phyloP scores from a whole-genome alignment of 2,113 vertebrate species.

The Brachyistius frenatus region DNA sequence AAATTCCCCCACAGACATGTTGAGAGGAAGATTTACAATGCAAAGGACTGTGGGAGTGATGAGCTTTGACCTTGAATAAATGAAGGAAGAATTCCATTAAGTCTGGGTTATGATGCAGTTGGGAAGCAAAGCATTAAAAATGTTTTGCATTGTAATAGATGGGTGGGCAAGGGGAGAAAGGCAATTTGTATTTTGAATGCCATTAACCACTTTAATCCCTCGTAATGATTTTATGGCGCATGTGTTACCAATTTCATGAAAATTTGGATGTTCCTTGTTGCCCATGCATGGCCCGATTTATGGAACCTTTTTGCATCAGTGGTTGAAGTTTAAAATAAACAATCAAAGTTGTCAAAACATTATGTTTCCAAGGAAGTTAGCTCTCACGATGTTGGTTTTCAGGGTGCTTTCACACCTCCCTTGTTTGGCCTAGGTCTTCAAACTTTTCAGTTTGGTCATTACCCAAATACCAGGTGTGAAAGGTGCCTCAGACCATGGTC shows the following conservation, averaged over 20 bases:
- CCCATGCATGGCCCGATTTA: background rate
- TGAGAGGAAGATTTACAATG: constrained; percentile 74
- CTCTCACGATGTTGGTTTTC: too few species aligned
- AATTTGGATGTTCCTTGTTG: background rate
- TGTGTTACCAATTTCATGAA: constrained; percentile 4
- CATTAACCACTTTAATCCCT: constrained; percentile 36
- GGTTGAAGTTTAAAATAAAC: constrained; percentile 17
- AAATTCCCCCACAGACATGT: constrained; percentile 51
- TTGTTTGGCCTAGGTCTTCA: too few species aligned
- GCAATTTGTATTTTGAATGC: constrained; percentile 41
- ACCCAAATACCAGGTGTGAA: too few species aligned
- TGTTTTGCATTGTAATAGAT: constrained; percentile 60
- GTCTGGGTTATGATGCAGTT: constrained; percentile 60
- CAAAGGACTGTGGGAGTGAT: constrained; percentile 74
- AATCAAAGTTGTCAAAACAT: background rate
- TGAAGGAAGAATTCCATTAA: constrained; percentile 76
- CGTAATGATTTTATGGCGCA: constrained; percentile 16
- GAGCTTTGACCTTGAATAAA: constrained; percentile 82
- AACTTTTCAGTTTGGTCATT: too few species aligned
- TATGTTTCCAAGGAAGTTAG: too few species aligned
- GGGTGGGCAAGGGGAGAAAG: constrained; percentile 32
- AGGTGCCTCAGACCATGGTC: too few species aligned
- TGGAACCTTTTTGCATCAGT: background rate
- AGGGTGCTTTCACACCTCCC: too few species aligned
- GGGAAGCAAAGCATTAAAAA: constrained; percentile 62